phyloP scores from a whole-genome alignment of 1,140 invertebrate genomes.

The Whitmania pigra region DNA sequence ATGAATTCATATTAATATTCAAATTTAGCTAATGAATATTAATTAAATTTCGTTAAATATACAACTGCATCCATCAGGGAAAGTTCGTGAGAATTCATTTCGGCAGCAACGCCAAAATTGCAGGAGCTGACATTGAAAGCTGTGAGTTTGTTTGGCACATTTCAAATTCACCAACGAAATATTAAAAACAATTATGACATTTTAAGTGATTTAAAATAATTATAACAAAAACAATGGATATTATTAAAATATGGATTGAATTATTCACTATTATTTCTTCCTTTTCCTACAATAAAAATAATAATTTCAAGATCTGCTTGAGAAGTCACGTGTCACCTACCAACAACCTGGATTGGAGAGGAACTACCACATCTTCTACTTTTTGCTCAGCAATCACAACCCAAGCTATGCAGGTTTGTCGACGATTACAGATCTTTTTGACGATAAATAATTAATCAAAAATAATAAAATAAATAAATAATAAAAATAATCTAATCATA shows the following conservation, averaged over 20 bases:
- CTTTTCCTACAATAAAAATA: too few relatives aligned
- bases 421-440: neutral
- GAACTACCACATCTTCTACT: slow-evolving; percentile 99
- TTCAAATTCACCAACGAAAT: neutral
- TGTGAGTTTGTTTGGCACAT: slow-evolving; percentile 60
- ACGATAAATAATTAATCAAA: neutral
- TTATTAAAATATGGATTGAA: too few relatives aligned
- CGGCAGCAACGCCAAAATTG: slow-evolving; percentile 93
- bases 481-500: too few relatives aligned
- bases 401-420: slow-evolving; percentile 41
- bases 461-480: too few relatives aligned
- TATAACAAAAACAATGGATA: too few relatives aligned
- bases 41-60: too few relatives aligned
- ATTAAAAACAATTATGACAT: too few relatives aligned
- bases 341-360: slow-evolving; percentile 79
- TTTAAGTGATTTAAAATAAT: too few relatives aligned
- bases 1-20: too few relatives aligned
- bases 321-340: slow-evolving; percentile 99
- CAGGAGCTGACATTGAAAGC: slow-evolving; percentile 99
- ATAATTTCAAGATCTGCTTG: slow-evolving; percentile 70
- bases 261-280: too few relatives aligned
- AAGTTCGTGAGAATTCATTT: slow-evolving; percentile 99
- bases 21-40: too few relatives aligned
- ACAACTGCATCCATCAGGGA: slow-evolving; percentile 36
- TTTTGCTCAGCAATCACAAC: slow-evolving; percentile 90